These are phyloP conservation scores for Columba guinea DNA, from an alignment of 2,797 vertebrate genomes.

Conservation along the genomic window DNA sequence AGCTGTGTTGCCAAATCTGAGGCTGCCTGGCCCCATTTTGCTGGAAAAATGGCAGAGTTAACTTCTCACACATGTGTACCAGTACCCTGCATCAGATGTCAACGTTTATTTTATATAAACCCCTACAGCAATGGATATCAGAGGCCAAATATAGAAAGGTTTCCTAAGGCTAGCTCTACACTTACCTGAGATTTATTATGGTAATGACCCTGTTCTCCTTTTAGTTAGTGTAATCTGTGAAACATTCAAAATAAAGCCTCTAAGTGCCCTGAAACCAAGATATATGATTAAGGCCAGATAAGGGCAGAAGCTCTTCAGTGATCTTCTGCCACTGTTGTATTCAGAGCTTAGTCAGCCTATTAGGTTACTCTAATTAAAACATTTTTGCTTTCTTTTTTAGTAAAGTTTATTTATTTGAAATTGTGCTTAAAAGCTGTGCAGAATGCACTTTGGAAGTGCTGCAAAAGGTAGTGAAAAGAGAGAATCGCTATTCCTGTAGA, in stretches of 20 bases:
- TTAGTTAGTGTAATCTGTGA: constrained; percentile 6
- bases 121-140: neutral
- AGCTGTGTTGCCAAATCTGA: neutral
- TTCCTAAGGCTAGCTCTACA: neutral
- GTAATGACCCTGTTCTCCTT: neutral
- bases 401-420: neutral
- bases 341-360: neutral
- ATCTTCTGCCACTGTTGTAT: neutral
- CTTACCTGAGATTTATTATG: constrained; percentile 31
- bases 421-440: neutral
- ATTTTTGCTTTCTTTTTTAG: neutral
- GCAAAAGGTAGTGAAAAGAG: neutral
- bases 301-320: neutral
- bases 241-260: neutral
- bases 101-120: neutral
- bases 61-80: rapidly evolving
- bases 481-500: neutral
- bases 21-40: neutral
- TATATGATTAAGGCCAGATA: neutral
- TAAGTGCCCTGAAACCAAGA: constrained; percentile 18
- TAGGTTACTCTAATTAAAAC: neutral
- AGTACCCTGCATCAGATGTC: neutral
- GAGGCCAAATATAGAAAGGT: neutral
- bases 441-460: neutral
- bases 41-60: neutral